Evolutionary conservation across 2,113 vertebrate genomes (phyloP).

Genomic region (Apodemus speciosus): DNA sequence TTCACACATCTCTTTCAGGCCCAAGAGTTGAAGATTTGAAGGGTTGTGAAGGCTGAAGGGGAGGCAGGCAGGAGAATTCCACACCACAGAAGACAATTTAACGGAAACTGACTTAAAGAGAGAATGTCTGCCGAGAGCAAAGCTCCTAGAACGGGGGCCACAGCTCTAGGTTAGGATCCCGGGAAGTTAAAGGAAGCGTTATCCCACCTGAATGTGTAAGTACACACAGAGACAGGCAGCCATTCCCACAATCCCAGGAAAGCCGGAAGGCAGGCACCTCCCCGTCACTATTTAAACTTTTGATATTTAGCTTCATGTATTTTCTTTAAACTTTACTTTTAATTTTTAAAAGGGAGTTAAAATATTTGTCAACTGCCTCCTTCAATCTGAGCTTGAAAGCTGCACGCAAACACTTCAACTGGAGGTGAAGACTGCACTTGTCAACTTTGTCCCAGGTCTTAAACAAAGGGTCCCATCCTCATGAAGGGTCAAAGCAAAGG

Average conservation of each 20-base stretch:
- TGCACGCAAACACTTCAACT: no score
- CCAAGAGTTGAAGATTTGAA: conserved; percentile 19
- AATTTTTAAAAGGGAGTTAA: background rate
- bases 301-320: background rate
- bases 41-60: background rate
- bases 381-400: background rate
- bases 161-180: background rate
- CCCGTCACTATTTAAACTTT: background rate
- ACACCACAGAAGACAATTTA: conserved; percentile 9
- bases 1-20: conserved; percentile 13
- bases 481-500: background rate
- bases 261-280: background rate
- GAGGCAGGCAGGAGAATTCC: background rate
- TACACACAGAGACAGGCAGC: background rate
- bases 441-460: background rate
- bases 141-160: background rate
- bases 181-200: background rate
- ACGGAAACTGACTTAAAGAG: background rate
- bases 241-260: background rate
- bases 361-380: background rate
- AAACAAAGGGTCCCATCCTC: background rate
- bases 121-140: background rate
- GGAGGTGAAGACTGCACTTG: background rate
- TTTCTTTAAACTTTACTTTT: background rate
- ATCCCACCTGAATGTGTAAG: background rate